Base-by-base conservation (phyloP, 1,140 invertebrate genomes). In the Drosophila oshimai region DNA sequence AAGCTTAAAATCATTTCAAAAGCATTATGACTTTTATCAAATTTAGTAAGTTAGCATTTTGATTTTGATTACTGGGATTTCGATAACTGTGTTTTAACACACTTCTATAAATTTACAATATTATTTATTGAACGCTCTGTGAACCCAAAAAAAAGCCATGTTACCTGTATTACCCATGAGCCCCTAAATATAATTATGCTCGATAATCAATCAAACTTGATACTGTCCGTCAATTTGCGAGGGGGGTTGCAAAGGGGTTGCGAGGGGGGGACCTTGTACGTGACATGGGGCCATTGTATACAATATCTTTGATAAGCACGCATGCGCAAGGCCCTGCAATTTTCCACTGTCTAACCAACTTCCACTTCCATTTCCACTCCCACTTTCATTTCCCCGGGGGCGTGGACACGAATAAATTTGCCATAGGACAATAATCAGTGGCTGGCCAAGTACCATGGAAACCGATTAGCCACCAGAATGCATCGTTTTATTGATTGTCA, bases 391-490 rank as follows among this genome's bases (percentile, higher is more conserved):
- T n/a, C n/a, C n/a, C n/a, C n/a, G n/a, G n/a, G n/a, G n/a, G n/a
- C n/a, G n/a, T n/a, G n/a, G n/a, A n/a, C n/a, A n/a, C n/a, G n/a
- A n/a, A n/a, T n/a, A n/a, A 36, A 58, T 58, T 58, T 36, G 51
- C 47, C 53, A 26, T 54, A 24, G 47, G 47, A 55, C 22, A 18
- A 26, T 15, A 26, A 54, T 54, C 47, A 18, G 29, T 53, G 46
- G 31, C 47, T 34, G 46, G 22, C 47, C 54, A 54, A 54, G 49
- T 54, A 31, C 28, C 54, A 33, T 36, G 47, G 47, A 58, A 36
- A 36, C 18, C 54, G 47, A 58, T 58, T 58, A 58, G 12, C 46
- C 46, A 49, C 15, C n/a, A 24, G 29, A 57, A 34, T 58, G 54
- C 47, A 58, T 20, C 13, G 20, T 26, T 36, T 36, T 58, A 58